phyloP scores from a whole-genome alignment of 2,888 invertebrate species.

The Troides aeacus region DNA sequence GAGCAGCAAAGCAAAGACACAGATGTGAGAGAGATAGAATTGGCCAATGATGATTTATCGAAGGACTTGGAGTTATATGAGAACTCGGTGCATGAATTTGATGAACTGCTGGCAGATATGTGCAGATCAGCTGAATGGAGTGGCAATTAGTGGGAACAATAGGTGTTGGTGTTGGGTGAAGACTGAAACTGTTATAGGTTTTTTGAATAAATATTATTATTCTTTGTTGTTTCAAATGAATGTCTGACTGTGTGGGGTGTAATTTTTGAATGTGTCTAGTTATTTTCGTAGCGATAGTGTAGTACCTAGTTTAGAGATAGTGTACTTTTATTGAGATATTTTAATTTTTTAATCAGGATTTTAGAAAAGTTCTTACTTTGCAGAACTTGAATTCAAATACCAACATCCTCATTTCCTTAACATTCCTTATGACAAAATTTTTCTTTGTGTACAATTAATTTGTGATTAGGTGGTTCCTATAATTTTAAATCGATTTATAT shows the following conservation, averaged over 20 bases:
- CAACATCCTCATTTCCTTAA: slow-evolving; percentile 3
- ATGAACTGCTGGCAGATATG: slow-evolving; percentile 86
- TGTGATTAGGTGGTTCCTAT: slow-evolving; percentile 20
- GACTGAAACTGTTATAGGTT: slow-evolving; percentile 39
- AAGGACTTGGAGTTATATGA: slow-evolving; percentile 87
- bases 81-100: slow-evolving; percentile 86
- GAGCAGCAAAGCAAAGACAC: slow-evolving; percentile 38
- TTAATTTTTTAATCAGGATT: neutral
- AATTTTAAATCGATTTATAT: slow-evolving; percentile 4
- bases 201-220: slow-evolving; percentile 32
- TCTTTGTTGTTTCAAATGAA: slow-evolving; percentile 27
- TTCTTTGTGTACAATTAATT: slow-evolving; percentile 14
- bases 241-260: slow-evolving; percentile 20
- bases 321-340: neutral
- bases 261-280: slow-evolving; percentile 18
- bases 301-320: slow-evolving; percentile 12
- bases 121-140: slow-evolving; percentile 83
- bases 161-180: slow-evolving; percentile 38
- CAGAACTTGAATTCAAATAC: neutral
- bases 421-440: slow-evolving; percentile 18
- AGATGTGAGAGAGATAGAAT: slow-evolving; percentile 48
- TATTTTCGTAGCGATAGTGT: slow-evolving; percentile 1
- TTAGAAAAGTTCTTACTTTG: neutral
- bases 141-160: slow-evolving; percentile 54
- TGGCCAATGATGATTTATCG: slow-evolving; percentile 80